These are phyloP conservation scores for Rhincodon typus DNA, from an alignment of 2,797 vertebrate species.

Conservation along the genomic window DNA sequence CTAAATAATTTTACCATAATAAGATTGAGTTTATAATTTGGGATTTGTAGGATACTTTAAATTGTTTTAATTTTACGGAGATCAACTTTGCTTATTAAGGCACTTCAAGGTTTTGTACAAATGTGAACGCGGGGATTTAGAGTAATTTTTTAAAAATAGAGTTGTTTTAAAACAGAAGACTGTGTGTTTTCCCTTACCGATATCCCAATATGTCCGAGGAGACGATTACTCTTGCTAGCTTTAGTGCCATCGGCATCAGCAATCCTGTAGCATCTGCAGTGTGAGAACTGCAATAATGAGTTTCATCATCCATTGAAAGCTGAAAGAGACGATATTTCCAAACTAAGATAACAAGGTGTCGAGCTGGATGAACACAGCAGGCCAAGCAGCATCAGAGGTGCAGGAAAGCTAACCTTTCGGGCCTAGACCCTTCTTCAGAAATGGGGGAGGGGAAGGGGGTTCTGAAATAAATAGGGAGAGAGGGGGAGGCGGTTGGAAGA, in stretches of 20 bases:
- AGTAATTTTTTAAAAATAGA: not conserved
- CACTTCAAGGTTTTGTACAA: not conserved
- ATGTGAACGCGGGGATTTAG: not conserved
- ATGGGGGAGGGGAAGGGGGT: too few relatives aligned
- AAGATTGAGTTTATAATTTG: not conserved
- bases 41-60: not conserved
- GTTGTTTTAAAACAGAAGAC: not conserved
- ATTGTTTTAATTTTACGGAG: not conserved
- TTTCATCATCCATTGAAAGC: not conserved
- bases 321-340: too few relatives aligned
- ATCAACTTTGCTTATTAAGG: not conserved
- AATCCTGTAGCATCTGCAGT: not conserved
- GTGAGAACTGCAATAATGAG: not conserved
- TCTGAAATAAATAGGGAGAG: too few relatives aligned
- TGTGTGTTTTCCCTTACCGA: not conserved
- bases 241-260: not conserved
- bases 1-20: not conserved
- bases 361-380: too few relatives aligned
- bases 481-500: too few relatives aligned
- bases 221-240: not conserved
- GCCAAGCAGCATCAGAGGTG: too few relatives aligned
- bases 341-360: too few relatives aligned
- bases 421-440: too few relatives aligned
- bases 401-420: too few relatives aligned
- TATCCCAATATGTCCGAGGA: not conserved